These are phyloP conservation scores for Cordilura impudica DNA, from an alignment of 2,888 invertebrate genomes.

Conservation along the genomic window DNA sequence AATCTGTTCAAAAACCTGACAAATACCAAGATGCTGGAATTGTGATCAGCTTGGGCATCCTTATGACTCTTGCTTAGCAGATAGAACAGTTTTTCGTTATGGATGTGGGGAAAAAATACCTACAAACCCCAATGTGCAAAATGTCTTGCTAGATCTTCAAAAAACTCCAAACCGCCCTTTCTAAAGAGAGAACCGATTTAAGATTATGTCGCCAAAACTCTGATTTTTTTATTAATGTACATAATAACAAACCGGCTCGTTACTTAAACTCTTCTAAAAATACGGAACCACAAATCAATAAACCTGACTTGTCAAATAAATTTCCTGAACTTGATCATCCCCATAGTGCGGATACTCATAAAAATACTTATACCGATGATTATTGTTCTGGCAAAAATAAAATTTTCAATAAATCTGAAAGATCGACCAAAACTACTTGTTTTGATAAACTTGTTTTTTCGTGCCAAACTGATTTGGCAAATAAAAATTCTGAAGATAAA, in stretches of 20 bases:
- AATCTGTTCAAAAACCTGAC: background rate
- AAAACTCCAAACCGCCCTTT: background rate
- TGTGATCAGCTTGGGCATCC: background rate
- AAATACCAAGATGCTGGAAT: conserved; percentile 23
- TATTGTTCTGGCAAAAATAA: no score
- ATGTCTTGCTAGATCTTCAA: background rate
- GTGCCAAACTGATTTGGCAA: no score
- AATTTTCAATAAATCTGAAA: background rate
- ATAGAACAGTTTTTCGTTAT: conserved; percentile 30
- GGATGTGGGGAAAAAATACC: conserved; percentile 9
- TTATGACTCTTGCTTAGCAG: conserved; percentile 16
- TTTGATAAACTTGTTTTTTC: no score
- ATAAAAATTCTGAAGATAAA: no score
- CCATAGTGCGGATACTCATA: no score
- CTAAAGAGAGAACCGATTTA: background rate
- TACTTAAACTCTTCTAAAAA: no score
- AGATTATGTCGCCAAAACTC: no score
- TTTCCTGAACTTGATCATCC: background rate
- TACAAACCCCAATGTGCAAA: conserved; percentile 30
- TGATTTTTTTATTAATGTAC: no score
- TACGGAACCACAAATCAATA: no score
- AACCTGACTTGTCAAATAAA: background rate
- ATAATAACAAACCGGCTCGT: no score
- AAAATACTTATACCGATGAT: no score
- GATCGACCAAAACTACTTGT: no score